These are phyloP conservation scores for Neomonachus schauinslandi DNA, from an alignment of 2,113 vertebrate genomes.

Conservation along the genomic window DNA sequence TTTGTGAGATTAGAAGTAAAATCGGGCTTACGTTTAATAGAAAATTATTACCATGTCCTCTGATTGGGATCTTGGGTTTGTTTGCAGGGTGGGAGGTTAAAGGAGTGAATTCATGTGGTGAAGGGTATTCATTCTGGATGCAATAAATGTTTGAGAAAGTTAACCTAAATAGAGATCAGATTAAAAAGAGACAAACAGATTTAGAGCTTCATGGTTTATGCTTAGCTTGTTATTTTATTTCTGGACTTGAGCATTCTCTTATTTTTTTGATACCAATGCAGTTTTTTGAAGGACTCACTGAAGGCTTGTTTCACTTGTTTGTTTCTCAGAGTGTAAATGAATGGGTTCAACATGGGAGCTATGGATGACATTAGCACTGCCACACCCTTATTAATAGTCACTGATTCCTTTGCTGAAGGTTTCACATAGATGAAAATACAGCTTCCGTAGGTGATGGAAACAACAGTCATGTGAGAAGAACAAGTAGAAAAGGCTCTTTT, in stretches of 20 bases:
- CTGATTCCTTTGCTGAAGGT: constrained; percentile 4
- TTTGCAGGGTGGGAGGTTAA: not conserved
- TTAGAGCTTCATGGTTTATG: not conserved
- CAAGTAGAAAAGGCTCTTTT: constrained; percentile 9
- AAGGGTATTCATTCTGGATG: not conserved
- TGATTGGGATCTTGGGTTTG: not conserved
- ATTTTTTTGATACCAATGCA: not conserved
- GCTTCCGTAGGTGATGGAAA: not conserved
- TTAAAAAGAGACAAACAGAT: not conserved
- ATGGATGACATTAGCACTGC: not conserved
- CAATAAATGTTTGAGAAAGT: not conserved
- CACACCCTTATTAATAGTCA: not conserved
- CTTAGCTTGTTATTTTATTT: not conserved
- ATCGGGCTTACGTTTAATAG: not conserved
- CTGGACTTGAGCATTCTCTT: not conserved
- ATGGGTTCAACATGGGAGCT: not conserved
- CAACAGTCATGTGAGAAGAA: not conserved
- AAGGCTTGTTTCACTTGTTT: constrained; percentile 22
- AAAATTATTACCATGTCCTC: not conserved
- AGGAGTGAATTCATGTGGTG: not conserved
- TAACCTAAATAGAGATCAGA: not conserved
- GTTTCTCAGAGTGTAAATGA: constrained; percentile 20
- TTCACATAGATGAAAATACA: constrained; percentile 1
- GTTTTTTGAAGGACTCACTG: not conserved
- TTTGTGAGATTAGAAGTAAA: not conserved